phyloP scores from a whole-genome alignment of 2,888 invertebrate species.

The Heliconius cydno region DNA sequence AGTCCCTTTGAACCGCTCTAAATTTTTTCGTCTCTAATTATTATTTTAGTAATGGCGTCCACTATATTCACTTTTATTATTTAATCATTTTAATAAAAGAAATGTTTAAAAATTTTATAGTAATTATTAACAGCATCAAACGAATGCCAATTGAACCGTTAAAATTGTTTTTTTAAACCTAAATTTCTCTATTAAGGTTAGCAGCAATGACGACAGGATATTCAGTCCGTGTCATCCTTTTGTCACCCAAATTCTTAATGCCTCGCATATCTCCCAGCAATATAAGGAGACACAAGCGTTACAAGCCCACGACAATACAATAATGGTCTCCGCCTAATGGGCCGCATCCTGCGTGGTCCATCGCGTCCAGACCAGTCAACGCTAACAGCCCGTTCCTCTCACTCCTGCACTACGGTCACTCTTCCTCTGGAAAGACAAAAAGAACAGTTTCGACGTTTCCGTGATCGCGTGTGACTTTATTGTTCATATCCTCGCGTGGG shows the following conservation, averaged over 20 bases:
- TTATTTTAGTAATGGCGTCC: background rate
- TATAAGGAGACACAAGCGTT: conserved; percentile 73
- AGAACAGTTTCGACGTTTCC: conserved; percentile 48
- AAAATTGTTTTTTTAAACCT: background rate
- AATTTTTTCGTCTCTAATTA: conserved; percentile 33
- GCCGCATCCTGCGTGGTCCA: conserved; percentile 73
- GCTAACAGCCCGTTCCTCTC: conserved; percentile 70
- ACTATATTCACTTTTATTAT: background rate
- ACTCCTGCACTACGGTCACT: conserved; percentile 54
- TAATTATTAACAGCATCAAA: background rate
- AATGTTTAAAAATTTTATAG: background rate
- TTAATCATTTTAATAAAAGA: background rate
- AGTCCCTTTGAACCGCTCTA: conserved; percentile 52
- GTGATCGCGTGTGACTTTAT: conserved; percentile 51
- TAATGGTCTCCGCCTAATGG: conserved; percentile 81
- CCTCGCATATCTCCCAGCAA: conserved; percentile 58
- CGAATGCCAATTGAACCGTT: background rate
- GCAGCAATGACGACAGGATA: background rate
- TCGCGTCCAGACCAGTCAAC: conserved; percentile 74
- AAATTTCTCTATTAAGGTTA: conserved; percentile 2
- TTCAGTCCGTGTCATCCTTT: background rate
- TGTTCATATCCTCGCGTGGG: conserved; percentile 69
- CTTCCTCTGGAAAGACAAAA: conserved; percentile 50
- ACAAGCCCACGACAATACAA: conserved; percentile 82
- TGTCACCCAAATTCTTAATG: conserved; percentile 37